Base-by-base conservation (phyloP, 53 echinoderm and acorn worm species). In the Crossaster papposus region DNA sequence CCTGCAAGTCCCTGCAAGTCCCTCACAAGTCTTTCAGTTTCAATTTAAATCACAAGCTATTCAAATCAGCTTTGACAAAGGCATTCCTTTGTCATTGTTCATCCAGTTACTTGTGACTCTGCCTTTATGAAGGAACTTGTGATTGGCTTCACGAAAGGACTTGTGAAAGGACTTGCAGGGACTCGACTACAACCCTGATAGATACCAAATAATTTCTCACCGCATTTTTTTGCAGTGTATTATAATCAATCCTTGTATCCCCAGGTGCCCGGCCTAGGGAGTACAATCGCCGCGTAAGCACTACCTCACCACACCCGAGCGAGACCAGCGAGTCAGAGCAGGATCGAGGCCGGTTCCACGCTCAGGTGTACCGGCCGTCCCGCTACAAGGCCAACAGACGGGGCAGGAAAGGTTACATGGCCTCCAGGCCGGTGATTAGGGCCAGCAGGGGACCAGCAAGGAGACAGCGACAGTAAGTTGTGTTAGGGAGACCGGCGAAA, bases 361-460 rank as follows among this genome's bases (percentile, higher is more conserved):
- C 94, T 33, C 91, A 92, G 76, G 90, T 95, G 36, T 92, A 95
- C 71, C 80, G 94, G 34, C 96, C 95, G 14, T 90, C 92, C 51
- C 90, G 96, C 30, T 93, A 94, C 81, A 86, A 94, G 53, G 91
- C 95, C 20, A 92, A 89, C 79, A 90, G 96, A 14, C 72, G 95
- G 8, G 95, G 94, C 24, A 62, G 95, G 53, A 92, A 92, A 44
- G 96, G 96, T 13, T 95, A 96, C 33, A 89, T 96, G 51, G 94
- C 92, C 0, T 33, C 88, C 14, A 83, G 95, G 70, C 94, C 95
- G 8, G 92, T 95, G 53, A 95, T 96, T 11, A 89, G 95, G 74
- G 96, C 96, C 8, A 81, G 92, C 30, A 79, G 96, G 54, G 91
- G 81, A 1, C 94, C 92, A 18, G 89, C 86, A 10, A 92, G 96